Evolutionary conservation across 2,888 invertebrate genomes (phyloP).

Genomic region (Cephus pygmeus): DNA sequence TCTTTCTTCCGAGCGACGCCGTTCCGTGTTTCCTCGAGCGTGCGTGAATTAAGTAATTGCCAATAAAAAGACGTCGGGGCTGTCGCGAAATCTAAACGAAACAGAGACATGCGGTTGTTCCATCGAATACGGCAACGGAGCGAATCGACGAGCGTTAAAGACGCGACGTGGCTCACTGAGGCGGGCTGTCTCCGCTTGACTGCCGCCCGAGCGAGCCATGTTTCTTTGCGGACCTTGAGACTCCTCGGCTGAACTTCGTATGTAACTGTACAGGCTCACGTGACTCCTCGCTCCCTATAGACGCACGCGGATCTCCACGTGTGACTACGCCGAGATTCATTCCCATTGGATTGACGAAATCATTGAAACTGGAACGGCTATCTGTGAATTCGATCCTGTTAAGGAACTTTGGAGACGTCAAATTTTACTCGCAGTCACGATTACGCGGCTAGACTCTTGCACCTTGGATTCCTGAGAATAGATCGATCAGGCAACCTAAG

Average conservation of each 20-base stretch:
- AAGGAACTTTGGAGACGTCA: neutral
- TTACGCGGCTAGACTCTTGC: neutral
- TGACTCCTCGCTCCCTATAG: conserved; percentile 22
- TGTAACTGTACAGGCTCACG: conserved; percentile 39
- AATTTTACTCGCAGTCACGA: neutral
- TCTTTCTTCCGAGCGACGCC: neutral
- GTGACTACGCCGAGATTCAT: neutral
- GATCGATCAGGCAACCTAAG: neutral
- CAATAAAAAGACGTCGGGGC: neutral
- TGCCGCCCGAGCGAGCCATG: conserved; percentile 3
- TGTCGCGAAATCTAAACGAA: neutral
- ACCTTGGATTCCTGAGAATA: neutral
- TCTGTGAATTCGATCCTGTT: neutral
- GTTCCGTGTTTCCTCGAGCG: neutral
- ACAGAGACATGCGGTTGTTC: neutral
- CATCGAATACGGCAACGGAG: neutral
- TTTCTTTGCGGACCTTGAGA: conserved; percentile 27
- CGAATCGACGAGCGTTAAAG: neutral
- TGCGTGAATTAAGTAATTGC: neutral
- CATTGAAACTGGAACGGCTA: neutral
- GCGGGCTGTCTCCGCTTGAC: conserved; percentile 16
- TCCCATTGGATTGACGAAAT: conserved; percentile 4
- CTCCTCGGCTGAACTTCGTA: conserved; percentile 30
- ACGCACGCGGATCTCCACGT: conserved; percentile 7
- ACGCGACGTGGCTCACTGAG: neutral